A percentile compares a stretch with the other conserved stretches of the same genome.
Conservation (phyloP, 2,888 invertebrate genomes). For the Cerastoderma edule region DNA sequence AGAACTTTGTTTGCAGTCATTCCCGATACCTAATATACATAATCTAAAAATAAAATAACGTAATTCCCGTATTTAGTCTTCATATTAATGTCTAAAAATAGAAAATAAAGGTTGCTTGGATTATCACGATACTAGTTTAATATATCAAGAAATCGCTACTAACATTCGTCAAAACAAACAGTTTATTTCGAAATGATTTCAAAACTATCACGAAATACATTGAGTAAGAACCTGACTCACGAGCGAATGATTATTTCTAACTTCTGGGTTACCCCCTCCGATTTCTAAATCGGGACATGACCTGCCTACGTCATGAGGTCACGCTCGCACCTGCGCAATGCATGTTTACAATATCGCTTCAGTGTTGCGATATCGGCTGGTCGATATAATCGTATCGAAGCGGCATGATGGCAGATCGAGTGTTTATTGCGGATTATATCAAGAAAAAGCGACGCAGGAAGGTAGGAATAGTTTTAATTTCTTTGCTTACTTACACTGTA, state of each 20-base stretch:
- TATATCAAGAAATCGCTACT: too few relatives aligned
- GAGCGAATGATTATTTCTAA: not conserved
- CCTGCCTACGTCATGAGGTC: slow-evolving; percentile 19
- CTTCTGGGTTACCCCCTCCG: slow-evolving; percentile 17
- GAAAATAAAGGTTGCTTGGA: too few relatives aligned
- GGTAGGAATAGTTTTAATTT: slow-evolving; percentile 47
- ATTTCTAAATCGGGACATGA: slow-evolving; percentile 17
- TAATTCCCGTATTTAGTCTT: slow-evolving; percentile 16
- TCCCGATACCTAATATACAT: too few relatives aligned
- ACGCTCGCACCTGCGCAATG: slow-evolving; percentile 46
- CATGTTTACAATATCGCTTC: slow-evolving; percentile 50
- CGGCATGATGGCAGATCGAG: slow-evolving; percentile 55
- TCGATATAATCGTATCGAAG: slow-evolving; percentile 60
- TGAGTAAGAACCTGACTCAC: not conserved
- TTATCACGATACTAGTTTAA: too few relatives aligned
- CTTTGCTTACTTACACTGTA: slow-evolving; percentile 7
- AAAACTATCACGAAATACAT: not conserved
- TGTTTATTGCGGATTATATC: slow-evolving; percentile 67
- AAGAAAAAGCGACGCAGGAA: slow-evolving; percentile 64
- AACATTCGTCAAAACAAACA: too few relatives aligned
- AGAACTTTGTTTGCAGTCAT: too few relatives aligned
- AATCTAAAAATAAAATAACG: slow-evolving; percentile 6
- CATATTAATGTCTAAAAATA: slow-evolving; percentile 19
- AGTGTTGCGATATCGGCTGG: slow-evolving; percentile 38
- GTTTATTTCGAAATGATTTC: slow-evolving; percentile 4